Evolutionary conservation across 2,797 vertebrate genomes (phyloP).

Genomic region (Pogoniulus pusillus): DNA sequence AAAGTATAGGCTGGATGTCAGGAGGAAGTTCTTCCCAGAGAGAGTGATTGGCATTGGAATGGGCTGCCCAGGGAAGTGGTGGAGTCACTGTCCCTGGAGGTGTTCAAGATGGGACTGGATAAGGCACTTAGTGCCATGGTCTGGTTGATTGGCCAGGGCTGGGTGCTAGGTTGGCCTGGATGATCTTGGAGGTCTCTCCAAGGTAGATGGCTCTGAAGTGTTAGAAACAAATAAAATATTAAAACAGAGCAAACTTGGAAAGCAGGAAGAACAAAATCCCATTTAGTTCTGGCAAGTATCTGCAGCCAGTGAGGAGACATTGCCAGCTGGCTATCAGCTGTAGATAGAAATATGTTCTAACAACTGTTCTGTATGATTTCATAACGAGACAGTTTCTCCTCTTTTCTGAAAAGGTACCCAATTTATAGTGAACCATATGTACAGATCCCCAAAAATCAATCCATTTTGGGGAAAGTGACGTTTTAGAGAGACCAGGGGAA

Average conservation of each 20-base stretch:
- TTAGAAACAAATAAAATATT: not conserved
- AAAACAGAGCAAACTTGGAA: not conserved
- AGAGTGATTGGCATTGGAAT: too few relatives aligned
- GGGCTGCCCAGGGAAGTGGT: too few relatives aligned
- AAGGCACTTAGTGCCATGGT: too few relatives aligned
- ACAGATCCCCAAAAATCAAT: not conserved
- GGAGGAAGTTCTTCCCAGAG: too few relatives aligned
- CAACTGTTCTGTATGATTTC: constrained; percentile 24
- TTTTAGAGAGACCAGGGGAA: not conserved
- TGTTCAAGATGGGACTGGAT: too few relatives aligned
- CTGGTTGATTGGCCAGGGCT: too few relatives aligned
- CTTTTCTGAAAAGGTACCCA: not conserved
- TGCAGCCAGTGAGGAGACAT: not conserved
- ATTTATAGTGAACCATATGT: not conserved
- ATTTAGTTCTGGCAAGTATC: not conserved
- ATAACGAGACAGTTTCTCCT: not conserved
- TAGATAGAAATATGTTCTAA: constrained; percentile 28
- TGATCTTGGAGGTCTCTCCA: too few relatives aligned
- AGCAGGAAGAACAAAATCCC: not conserved
- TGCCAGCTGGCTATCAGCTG: constrained; percentile 34
- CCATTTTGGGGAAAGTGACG: not conserved
- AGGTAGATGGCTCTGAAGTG: not conserved
- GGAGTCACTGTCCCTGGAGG: too few relatives aligned
- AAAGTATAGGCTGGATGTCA: too few relatives aligned
- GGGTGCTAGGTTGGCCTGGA: too few relatives aligned